Base-by-base conservation (phyloP, 37 sponge, comb jelly and placozoan genomes). In the Crambe crambe region DNA sequence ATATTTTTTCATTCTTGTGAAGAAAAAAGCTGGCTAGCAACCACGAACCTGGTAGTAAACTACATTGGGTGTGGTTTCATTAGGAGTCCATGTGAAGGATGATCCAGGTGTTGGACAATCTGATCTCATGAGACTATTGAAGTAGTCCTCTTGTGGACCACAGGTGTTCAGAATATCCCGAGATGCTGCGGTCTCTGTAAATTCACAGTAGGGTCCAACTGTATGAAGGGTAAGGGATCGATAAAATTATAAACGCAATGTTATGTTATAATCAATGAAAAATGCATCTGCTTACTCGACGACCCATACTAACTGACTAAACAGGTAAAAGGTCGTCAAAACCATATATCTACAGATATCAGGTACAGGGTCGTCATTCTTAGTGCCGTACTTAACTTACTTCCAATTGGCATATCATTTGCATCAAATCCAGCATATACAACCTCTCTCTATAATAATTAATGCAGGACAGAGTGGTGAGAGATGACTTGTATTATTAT, bases 41-140 rank as follows among this genome's bases (percentile, higher is more conserved):
- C 73, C 23, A 56, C 85, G 30, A 35, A 88, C 88, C 83, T 88
- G 88, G 66, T 88, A 88, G 73, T 88, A 88, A 40, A 88, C 83
- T 31, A 62, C 26, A 61, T 88, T 66, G 30, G 88, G 88, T 64
- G 88, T 88, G 41, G 23, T 63, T 5, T 88, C 73, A 72, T 88
- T 78, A 0, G 88, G 88, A 20, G 83, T 88, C 83, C 83, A 88
- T 37, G 69, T 67, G 39, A 88, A 58, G 6, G 78, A 29, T 10
- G 67, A 4, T 21, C 20, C 59, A 29, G 25, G 34, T 6, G 73
- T 4, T 32, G 51, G 1, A 41, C 76, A 75, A 12, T 56, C 5
- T 2, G 26, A 0, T 25, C 34, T 65, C 2, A 56, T 32, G 31
- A 87, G 58, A 25, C 26, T 34, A 0, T 15, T 57, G n/a, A 75